Evolutionary conservation across 2,797 vertebrate species (phyloP), one percentile per base, ranked within the genome.

Genomic region (Diplodus sargus): DNA sequence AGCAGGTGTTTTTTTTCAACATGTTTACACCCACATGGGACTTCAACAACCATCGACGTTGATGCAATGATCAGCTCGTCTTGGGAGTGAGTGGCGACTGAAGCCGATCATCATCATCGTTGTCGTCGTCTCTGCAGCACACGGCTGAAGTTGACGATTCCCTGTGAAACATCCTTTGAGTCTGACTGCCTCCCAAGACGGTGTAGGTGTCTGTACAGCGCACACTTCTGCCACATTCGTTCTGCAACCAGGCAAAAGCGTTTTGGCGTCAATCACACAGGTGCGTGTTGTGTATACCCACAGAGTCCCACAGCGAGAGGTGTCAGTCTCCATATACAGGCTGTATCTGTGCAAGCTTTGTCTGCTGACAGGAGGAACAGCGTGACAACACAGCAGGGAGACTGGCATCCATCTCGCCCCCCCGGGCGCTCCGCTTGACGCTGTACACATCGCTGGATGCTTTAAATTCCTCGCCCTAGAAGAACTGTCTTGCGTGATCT

Each of bases 401-500:
- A 92, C 84, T 89, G 90, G 85, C 90, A 90, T 90, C 89, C 85
- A 80, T 71, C 89, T 83, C 74, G 25, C 67, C 86, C 84, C 30
- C 80, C 76, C 86, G 78, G 85, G 87, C 85, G 4, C 85, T 85
- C 87, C n/a, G 63, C 89, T 85, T 88, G 84, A 87, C 68, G 78
- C 84, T 85, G 83, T 87, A 86, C 85, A 83, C 86, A 75, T 86
- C 52, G 75, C 89, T 74, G 87, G 86, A 87, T 90, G 90, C 85
- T 91, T 89, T 85, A 86, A 86, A 91, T 86, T 92, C 87, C 70
- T 88, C 71, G 20, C 77, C 81, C 82, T 68, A 79, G 85, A 90
- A 90, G 82, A 91, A 68, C 76, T 81, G 81, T 84, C 85, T 90
- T 74, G 72, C 80, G 20, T 77, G 82, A 90, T 90, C 80, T 80